Conservation (phyloP, 2,888 invertebrate species). For the Cheilosia soror region DNA sequence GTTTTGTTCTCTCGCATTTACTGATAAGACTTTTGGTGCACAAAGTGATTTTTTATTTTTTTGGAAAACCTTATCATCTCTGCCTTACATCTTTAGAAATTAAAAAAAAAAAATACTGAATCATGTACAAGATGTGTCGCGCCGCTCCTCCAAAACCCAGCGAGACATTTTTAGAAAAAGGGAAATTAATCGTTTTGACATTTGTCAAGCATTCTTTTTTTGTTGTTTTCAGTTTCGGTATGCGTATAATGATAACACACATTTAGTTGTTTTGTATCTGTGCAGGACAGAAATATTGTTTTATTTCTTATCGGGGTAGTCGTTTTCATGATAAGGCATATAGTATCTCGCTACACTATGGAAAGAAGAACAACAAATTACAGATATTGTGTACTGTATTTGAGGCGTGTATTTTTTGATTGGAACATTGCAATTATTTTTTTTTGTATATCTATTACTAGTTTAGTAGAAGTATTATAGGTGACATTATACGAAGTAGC, state of each 20-base stretch:
- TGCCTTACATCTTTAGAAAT: neutral
- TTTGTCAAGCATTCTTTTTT: neutral
- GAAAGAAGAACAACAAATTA: neutral
- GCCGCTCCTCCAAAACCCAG: neutral
- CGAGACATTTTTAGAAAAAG: neutral
- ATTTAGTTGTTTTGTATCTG: constrained; percentile 6
- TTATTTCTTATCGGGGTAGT: neutral
- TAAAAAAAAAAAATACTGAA: neutral
- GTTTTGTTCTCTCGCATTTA: neutral
- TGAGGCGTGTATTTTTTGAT: too few relatives aligned
- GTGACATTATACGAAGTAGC: too few relatives aligned
- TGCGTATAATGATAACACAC: neutral
- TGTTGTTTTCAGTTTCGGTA: neutral
- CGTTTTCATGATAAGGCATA: neutral
- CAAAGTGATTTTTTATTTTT: neutral
- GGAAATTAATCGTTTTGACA: constrained; percentile 4
- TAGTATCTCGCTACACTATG: neutral
- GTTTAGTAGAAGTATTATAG: too few relatives aligned
- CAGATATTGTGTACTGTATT: neutral
- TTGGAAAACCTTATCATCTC: neutral
- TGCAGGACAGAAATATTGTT: neutral
- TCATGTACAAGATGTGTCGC: neutral
- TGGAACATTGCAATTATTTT: too few relatives aligned
- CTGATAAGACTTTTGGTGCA: neutral
- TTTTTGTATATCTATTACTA: too few relatives aligned